Evolutionary conservation across 2,113 vertebrate genomes (phyloP), one percentile per base, ranked within the genome.

Genomic region (Corvus hawaiiensis): DNA sequence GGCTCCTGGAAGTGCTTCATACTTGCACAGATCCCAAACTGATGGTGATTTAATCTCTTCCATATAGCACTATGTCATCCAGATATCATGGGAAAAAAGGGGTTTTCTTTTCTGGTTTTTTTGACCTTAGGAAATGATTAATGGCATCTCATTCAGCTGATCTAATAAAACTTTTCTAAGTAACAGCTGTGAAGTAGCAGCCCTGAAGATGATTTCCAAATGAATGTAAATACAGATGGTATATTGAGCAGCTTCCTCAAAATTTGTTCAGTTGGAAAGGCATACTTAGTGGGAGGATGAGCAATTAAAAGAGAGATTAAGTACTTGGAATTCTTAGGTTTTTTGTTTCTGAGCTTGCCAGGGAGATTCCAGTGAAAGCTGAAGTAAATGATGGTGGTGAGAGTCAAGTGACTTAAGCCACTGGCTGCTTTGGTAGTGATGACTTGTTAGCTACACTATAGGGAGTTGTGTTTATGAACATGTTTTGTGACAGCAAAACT

Each of bases 391-490:
- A 8, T 5, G 3, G 16, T 1, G 0, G 4, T 62, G 32, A 19
- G 39, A 67, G 16, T 41, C 28, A 28, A 64, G 61, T n/a, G 26
- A 8, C 24, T 51, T 63, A 32, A 87, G 32, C 13, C 10, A 8
- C 3, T 13, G 13, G 3, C 32, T 64, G 19, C 62, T 62, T 67
- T n/a, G 26, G 6, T 30, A 39, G 21, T 4, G 24, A 13, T 66
- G 32, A 11, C 19, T 63, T 59, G 5, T 49, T 48, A 46, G 18
- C 24, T 26, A 30, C 2, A 0, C 11, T 33, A 0, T 12, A 4
- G 33, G 20, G n/a, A 52, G 19, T 21, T 11, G 14, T 55, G 14
- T 55, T 84, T 58, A 20, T 19, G 13, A 39, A 63, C 13, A 55
- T 17, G 10, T 11, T 75, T 73, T 59, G 17, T 43, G 15, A 13